Evolutionary conservation across 2,113 vertebrate genomes (phyloP).

Genomic region (Montifringilla adamsi): DNA sequence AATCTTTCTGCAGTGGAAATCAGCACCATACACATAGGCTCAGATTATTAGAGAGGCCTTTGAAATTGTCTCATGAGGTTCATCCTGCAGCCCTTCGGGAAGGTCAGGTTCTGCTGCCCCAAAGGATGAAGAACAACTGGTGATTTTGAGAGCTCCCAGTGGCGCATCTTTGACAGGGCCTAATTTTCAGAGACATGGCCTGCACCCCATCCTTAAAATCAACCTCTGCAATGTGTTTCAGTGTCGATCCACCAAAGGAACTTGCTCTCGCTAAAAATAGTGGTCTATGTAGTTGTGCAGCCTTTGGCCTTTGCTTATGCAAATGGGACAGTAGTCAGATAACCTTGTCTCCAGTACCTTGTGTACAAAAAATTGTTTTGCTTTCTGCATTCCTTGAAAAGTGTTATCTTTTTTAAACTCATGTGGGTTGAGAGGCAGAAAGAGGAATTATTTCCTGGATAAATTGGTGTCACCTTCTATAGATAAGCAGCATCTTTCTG

Average conservation of each 20-base stretch:
- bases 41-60: slow-evolving; percentile 23
- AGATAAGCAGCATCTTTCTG: background rate
- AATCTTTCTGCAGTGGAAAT: slow-evolving; percentile 47
- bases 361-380: background rate
- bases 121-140: background rate
- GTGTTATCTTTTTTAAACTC: background rate
- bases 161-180: background rate
- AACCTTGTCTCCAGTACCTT: background rate
- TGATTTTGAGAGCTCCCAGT: background rate
- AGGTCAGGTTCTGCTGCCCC: background rate
- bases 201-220: background rate
- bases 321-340: background rate
- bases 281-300: background rate
- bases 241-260: background rate
- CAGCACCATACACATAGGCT: background rate
- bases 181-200: background rate
- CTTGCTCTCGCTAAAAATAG: background rate
- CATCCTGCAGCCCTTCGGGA: background rate
- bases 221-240: background rate
- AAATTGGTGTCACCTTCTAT: background rate
- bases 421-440: background rate
- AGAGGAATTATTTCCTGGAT: background rate
- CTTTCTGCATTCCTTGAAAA: background rate
- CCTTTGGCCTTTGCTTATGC: slow-evolving; percentile 6
- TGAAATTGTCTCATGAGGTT: slow-evolving; percentile 24